Evolutionary conservation across 1,140 invertebrate species (phyloP).

Genomic region (Drosophila rhopaloa): DNA sequence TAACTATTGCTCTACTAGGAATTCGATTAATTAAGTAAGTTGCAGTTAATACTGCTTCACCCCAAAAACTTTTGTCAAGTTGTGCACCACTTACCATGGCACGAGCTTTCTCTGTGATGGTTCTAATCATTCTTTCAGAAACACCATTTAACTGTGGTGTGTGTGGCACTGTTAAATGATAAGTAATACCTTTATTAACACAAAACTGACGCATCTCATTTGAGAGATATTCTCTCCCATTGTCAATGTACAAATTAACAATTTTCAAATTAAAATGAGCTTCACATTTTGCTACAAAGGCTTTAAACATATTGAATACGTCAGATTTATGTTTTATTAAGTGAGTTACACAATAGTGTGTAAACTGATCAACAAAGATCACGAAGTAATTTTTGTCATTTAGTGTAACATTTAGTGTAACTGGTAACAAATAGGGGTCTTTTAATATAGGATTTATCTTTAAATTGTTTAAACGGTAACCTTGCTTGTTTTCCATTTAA

Average conservation of each 20-base stretch:
- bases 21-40: conserved; percentile 27
- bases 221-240: not conserved
- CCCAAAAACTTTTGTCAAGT: conserved; percentile 28
- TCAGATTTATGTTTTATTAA: conserved; percentile 10
- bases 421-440: too few species aligned
- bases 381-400: conserved; percentile 83
- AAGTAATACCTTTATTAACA: conserved; percentile 16
- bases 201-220: conserved; percentile 14
- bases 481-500: conserved; percentile 57
- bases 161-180: conserved; percentile 19
- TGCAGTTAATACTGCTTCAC: conserved; percentile 30
- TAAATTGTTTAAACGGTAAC: not conserved
- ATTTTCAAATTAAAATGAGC: conserved; percentile 1
- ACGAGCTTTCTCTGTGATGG: conserved; percentile 19
- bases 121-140: conserved; percentile 17
- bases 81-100: conserved; percentile 12
- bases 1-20: conserved; percentile 12
- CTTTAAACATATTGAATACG: conserved; percentile 20
- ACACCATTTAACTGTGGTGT: conserved; percentile 9
- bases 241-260: not conserved
- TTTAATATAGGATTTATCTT: too few species aligned
- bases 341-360: conserved; percentile 21
- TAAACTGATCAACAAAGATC: conserved; percentile 83
- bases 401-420: conserved; percentile 34
- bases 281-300: conserved; percentile 8